These are phyloP conservation scores for Gallinago media DNA, from an alignment of 2,113 vertebrate species.

Conservation along the genomic window DNA sequence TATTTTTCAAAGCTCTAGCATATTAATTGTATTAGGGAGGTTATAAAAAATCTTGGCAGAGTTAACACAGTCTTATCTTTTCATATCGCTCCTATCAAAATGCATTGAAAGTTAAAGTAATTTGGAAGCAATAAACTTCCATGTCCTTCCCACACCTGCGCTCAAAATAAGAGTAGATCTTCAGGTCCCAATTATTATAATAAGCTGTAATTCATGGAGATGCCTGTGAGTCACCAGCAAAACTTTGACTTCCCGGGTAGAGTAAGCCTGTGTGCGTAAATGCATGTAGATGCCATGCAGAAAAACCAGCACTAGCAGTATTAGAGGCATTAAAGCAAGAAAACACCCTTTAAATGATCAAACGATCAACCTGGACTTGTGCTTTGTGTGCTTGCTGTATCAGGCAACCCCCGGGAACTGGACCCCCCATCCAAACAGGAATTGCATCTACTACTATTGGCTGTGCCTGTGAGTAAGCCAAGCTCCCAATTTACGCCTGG, in stretches of 20 bases:
- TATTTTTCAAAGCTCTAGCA: not conserved
- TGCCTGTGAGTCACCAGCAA: not conserved
- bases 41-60: not conserved
- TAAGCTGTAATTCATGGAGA: not conserved
- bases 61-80: not conserved
- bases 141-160: not conserved
- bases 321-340: not conserved
- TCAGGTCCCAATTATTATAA: not conserved
- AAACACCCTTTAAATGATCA: not conserved
- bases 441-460: not conserved
- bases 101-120: not conserved
- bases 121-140: not conserved
- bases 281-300: not conserved
- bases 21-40: not conserved
- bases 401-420: fast-evolving
- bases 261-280: not conserved
- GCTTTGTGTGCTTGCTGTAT: not conserved
- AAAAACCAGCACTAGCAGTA: not conserved
- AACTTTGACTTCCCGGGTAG: not conserved
- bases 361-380: not conserved
- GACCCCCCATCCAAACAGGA: not conserved
- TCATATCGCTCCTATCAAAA: not conserved
- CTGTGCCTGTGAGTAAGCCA: not conserved
- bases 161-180: not conserved
- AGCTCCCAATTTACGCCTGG: not conserved